Conservation (phyloP, 2,797 vertebrate species). For the Rhodeus uyekii region DNA sequence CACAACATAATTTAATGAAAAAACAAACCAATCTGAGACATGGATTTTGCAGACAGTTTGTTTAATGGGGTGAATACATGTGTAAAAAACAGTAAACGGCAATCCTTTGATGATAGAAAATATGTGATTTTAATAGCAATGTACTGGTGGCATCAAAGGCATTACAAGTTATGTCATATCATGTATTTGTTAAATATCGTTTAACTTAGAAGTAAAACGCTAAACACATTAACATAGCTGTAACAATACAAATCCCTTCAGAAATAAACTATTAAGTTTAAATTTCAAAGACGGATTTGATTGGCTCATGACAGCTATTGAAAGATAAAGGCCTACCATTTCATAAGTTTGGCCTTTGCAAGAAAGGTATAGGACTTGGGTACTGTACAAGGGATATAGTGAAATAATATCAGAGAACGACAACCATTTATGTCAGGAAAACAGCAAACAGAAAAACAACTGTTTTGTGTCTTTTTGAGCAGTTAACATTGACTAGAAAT, state of each 20-base stretch:
- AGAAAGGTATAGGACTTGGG: not conserved
- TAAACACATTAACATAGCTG: not conserved
- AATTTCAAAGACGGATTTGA: not conserved
- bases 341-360: not conserved
- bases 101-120: constrained; percentile 36
- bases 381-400: not conserved
- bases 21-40: not conserved
- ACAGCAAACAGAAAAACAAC: not conserved
- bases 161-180: not conserved
- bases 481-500: not conserved
- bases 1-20: not conserved
- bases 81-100: constrained; percentile 47
- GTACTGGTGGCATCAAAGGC: not conserved
- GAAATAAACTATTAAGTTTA: not conserved
- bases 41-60: constrained; percentile 8
- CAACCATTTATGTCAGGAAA: not conserved
- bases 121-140: constrained; percentile 16
- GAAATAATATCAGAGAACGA: not conserved
- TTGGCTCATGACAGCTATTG: not conserved
- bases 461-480: not conserved
- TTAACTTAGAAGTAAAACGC: not conserved
- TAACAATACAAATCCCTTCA: constrained; percentile 1
- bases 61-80: constrained; percentile 44
- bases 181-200: not conserved
- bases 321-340: not conserved